These are phyloP conservation scores for Drosophila virilis DNA, from an alignment of 1,140 invertebrate species.

Conservation along the genomic window DNA sequence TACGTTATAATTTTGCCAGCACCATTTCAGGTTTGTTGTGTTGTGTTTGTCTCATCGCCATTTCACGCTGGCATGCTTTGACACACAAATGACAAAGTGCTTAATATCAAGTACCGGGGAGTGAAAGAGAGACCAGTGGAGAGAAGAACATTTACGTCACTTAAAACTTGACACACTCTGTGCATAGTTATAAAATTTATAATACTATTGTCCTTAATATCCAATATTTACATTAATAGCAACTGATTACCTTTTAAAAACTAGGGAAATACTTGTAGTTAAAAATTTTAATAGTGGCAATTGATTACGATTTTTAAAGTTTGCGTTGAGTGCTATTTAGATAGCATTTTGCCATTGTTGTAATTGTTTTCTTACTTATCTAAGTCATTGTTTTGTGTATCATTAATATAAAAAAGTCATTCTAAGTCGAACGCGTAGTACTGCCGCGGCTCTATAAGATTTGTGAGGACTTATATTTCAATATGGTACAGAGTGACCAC, in stretches of 20 bases:
- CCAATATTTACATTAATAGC: slow-evolving; percentile 5
- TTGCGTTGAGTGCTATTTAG: too few relatives aligned
- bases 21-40: slow-evolving; percentile 13
- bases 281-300: too few relatives aligned
- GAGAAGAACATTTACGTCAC: slow-evolving; percentile 56
- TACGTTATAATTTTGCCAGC: slow-evolving; percentile 56
- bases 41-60: slow-evolving; percentile 22
- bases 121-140: not conserved
- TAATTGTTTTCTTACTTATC: too few relatives aligned
- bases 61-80: slow-evolving; percentile 71
- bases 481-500: too few relatives aligned
- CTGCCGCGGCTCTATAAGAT: too few relatives aligned
- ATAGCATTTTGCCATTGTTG: too few relatives aligned
- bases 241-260: not conserved
- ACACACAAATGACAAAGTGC: slow-evolving; percentile 75
- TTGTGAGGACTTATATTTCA: too few relatives aligned
- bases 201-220: not conserved
- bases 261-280: too few relatives aligned
- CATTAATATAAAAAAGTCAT: too few relatives aligned
- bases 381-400: too few relatives aligned
- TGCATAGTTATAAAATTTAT: not conserved
- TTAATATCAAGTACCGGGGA: slow-evolving; percentile 49
- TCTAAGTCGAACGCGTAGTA: too few relatives aligned
- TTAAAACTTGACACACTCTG: slow-evolving; percentile 9
- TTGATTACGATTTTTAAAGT: too few relatives aligned